A percentile compares a stretch with the other conserved stretches of the same genome.
phyloP scores from a whole-genome alignment of 2,888 invertebrate species.

The Hirtodrosophila duncani region DNA sequence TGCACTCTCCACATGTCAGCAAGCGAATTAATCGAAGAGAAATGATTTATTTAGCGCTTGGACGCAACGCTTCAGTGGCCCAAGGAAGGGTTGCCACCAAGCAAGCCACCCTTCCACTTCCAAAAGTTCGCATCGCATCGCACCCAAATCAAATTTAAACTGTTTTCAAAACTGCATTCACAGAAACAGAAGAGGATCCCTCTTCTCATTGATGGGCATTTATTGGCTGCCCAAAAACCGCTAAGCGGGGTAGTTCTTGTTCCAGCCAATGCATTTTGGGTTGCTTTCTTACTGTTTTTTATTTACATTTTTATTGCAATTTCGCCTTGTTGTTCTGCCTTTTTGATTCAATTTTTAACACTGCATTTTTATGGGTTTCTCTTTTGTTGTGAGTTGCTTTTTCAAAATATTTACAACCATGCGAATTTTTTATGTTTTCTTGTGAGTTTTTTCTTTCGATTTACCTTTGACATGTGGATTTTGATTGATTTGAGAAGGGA shows the following conservation, averaged over 20 bases:
- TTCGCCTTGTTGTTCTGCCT: conserved; percentile 16
- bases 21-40: conserved; percentile 79
- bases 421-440: conserved; percentile 47
- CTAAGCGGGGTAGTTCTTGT: conserved; percentile 1
- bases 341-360: conserved; percentile 47
- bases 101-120: conserved; percentile 5
- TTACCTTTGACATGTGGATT: conserved; percentile 41
- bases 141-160: conserved; percentile 73
- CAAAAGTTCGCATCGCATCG: conserved; percentile 15
- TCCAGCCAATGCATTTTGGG: conserved; percentile 34
- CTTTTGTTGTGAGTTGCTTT: conserved; percentile 26
- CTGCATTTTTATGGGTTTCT: conserved; percentile 41
- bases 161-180: conserved; percentile 71
- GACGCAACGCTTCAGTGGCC: conserved; percentile 65
- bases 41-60: conserved; percentile 78
- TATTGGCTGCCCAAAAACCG: conserved; percentile 43
- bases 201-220: conserved; percentile 66
- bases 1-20: conserved; percentile 76
- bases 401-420: conserved; percentile 65
- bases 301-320: conserved; percentile 18
- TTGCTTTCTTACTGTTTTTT: too few species aligned
- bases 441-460: conserved; percentile 27
- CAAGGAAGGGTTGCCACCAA: conserved; percentile 53
- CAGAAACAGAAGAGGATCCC: conserved; percentile 21
- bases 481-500: conserved; percentile 57